These are phyloP conservation scores for Leucophora obtusa DNA, from an alignment of 2,888 invertebrate species.

Conservation along the genomic window DNA sequence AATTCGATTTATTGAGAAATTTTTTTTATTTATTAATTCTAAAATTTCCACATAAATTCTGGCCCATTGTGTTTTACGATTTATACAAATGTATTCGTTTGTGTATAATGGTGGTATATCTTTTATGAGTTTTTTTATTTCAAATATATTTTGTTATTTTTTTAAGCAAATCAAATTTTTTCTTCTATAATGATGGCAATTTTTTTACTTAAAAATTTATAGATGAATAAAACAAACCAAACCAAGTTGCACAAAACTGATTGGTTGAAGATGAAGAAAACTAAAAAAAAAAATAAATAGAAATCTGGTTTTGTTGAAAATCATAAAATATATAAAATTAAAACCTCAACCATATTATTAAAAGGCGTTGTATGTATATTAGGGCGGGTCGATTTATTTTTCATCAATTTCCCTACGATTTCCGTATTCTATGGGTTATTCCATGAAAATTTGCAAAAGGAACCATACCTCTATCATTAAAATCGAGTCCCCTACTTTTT, in stretches of 20 bases:
- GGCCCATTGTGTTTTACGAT: background rate
- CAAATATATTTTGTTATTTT: slow-evolving; percentile 3
- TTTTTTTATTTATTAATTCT: too few species aligned
- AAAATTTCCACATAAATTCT: background rate
- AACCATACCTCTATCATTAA: too few species aligned
- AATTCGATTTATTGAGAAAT: too few species aligned
- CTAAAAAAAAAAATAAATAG: slow-evolving; percentile 19
- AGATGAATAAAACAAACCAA: slow-evolving; percentile 51
- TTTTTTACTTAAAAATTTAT: slow-evolving; percentile 36
- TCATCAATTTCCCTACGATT: too few species aligned
- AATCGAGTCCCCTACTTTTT: too few species aligned
- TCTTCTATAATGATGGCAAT: slow-evolving; percentile 33
- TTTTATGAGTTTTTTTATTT: slow-evolving; percentile 51
- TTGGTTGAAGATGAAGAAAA: slow-evolving; percentile 69
- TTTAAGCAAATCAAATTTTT: slow-evolving; percentile 34
- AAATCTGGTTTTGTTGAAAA: slow-evolving; percentile 55
- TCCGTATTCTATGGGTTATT: too few species aligned
- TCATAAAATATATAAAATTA: slow-evolving; percentile 40
- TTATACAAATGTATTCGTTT: slow-evolving; percentile 62
- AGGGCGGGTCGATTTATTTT: too few species aligned
- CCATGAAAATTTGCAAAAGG: too few species aligned
- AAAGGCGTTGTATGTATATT: slow-evolving; percentile 35
- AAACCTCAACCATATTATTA: slow-evolving; percentile 42
- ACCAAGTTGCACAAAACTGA: slow-evolving; percentile 73
- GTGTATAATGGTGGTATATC: slow-evolving; percentile 61